Conservation (phyloP, 2,113 vertebrate species). For the Piaya cayana region DNA sequence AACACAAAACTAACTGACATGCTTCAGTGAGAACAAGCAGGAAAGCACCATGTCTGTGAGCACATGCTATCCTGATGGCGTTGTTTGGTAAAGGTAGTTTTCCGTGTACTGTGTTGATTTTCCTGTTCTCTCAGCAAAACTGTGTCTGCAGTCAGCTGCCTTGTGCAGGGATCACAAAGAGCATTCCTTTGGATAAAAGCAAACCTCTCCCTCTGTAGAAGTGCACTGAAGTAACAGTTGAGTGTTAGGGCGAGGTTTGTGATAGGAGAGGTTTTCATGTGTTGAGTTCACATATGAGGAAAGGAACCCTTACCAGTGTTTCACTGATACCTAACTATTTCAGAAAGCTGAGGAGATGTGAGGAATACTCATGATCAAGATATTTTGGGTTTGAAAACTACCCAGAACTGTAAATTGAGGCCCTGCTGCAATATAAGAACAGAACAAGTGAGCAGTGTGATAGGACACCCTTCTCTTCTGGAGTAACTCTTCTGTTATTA, state of each 20-base stretch:
- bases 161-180: not conserved
- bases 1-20: not conserved
- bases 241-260: not conserved
- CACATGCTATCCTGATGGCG: fast-evolving
- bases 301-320: not conserved
- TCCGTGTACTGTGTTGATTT: not conserved
- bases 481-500: not conserved
- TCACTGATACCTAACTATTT: not conserved
- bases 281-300: not conserved
- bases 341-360: not conserved
- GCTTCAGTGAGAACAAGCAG: not conserved
- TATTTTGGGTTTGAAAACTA: not conserved
- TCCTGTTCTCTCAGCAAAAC: not conserved
- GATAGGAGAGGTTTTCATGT: not conserved
- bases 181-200: not conserved
- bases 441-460: not conserved
- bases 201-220: not conserved
- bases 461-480: not conserved
- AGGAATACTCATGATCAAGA: not conserved
- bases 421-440: not conserved
- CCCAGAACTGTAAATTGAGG: not conserved
- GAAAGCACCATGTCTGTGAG: not conserved
- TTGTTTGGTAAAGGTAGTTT: not conserved
- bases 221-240: not conserved
- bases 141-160: not conserved